Evolutionary conservation across 2,888 invertebrate species (phyloP).

Genomic region (Rotaria magnacalcarata): DNA sequence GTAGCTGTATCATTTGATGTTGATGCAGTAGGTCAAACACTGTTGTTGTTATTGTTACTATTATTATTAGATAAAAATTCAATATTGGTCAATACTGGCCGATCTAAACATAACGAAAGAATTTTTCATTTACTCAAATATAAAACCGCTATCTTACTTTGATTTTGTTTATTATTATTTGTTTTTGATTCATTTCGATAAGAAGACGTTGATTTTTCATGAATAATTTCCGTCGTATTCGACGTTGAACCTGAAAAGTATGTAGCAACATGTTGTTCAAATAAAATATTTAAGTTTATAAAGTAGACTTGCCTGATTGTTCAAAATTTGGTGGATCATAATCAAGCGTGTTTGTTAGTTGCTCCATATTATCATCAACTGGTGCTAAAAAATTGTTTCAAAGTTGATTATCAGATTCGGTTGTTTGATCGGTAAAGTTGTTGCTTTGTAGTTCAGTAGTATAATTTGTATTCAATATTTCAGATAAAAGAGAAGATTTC

Average conservation of each 20-base stretch:
- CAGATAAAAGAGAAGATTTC: neutral
- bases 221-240: neutral
- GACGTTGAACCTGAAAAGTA: neutral
- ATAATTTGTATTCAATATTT: neutral
- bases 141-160: neutral
- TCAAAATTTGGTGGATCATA: neutral
- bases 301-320: neutral
- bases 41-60: neutral
- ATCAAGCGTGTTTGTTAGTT: neutral
- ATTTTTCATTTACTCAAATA: neutral
- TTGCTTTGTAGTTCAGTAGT: neutral
- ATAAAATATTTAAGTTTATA: neutral
- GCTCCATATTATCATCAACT: neutral
- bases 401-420: neutral
- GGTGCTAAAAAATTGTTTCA: neutral
- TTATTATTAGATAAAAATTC: neutral
- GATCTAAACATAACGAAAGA: constrained; percentile 3
- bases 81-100: neutral
- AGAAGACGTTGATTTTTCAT: neutral
- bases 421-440: neutral
- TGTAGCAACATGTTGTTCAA: neutral
- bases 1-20: neutral
- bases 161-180: neutral
- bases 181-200: constrained; percentile 14
- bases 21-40: neutral